phyloP scores from a whole-genome alignment of 2,888 invertebrate species.

The Clivina fossor region DNA sequence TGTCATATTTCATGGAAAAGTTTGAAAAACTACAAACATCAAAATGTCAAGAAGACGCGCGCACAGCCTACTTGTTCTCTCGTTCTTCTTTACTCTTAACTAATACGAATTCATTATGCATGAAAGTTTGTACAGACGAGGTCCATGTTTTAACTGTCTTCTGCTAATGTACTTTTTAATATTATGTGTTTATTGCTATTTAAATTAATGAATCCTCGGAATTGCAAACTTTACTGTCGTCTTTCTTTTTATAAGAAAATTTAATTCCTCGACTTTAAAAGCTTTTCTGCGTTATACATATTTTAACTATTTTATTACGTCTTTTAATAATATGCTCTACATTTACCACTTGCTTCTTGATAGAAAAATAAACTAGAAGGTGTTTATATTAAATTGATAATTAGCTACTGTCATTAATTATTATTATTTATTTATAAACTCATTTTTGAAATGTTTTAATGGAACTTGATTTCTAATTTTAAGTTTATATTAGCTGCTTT shows the following conservation, averaged over 20 bases:
- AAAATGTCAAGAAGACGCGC: conserved; percentile 22
- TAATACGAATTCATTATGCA: conserved; percentile 33
- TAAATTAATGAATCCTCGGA: conserved; percentile 32
- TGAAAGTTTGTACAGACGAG: conserved; percentile 1
- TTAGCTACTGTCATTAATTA: no score
- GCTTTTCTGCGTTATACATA: conserved; percentile 33
- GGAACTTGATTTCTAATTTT: no score
- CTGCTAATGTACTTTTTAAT: conserved; percentile 32
- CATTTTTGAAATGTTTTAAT: no score
- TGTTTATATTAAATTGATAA: no score
- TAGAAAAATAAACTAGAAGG: no score
- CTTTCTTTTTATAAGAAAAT: conserved; percentile 28
- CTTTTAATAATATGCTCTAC: conserved; percentile 29
- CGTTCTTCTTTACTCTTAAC: conserved; percentile 8
- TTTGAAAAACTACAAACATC: no score
- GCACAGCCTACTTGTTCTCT: background rate
- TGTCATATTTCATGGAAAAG: no score
- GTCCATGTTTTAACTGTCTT: conserved; percentile 13
- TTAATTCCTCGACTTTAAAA: conserved; percentile 30
- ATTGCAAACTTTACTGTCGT: conserved; percentile 29
- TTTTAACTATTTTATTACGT: conserved; percentile 33
- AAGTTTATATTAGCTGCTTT: no score
- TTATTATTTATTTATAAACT: no score
- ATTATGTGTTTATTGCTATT: conserved; percentile 33
- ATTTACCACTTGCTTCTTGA: no score